Percentiles rank a stretch among this genome's conserved stretches.
phyloP scores from a whole-genome alignment of 1,140 invertebrate species.

The Drosophila obscura region DNA sequence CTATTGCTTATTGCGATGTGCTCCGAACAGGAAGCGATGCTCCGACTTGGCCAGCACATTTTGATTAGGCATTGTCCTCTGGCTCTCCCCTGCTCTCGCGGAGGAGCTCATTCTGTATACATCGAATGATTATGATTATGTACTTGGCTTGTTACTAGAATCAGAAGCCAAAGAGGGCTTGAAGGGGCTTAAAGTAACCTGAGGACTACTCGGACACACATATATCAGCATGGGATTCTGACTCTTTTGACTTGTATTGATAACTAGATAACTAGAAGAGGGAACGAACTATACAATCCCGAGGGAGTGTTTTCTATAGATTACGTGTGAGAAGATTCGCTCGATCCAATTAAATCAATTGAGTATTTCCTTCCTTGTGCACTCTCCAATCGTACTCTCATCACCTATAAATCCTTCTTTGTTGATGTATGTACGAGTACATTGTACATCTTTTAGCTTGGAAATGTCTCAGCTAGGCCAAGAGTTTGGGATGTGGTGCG shows the following conservation, averaged over 20 bases:
- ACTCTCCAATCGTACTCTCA: conserved; percentile 4
- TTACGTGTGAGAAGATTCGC: too few relatives aligned
- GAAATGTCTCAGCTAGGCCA: conserved; percentile 30
- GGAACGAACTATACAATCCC: too few relatives aligned
- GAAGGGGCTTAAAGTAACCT: too few relatives aligned
- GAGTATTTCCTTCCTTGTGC: neutral
- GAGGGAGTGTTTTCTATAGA: too few relatives aligned
- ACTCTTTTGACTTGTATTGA: too few relatives aligned
- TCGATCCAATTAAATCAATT: too few relatives aligned
- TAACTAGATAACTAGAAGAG: too few relatives aligned
- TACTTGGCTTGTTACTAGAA: conserved; percentile 19
- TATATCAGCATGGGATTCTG: too few relatives aligned
- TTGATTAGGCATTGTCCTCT: conserved; percentile 46
- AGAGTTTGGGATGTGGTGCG: conserved; percentile 64
- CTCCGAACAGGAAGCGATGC: conserved; percentile 40
- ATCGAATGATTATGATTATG: conserved; percentile 28
- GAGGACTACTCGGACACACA: too few relatives aligned
- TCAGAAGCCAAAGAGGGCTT: neutral
- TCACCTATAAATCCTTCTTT: conserved; percentile 32
- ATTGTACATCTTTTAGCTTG: conserved; percentile 11
- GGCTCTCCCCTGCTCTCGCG: neutral
- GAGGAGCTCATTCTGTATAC: too few relatives aligned
- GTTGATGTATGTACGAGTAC: conserved; percentile 5
- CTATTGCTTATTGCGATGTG: conserved; percentile 42
- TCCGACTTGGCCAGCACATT: conserved; percentile 25